These are phyloP conservation scores for Drosophila crucigera DNA, from an alignment of 2,888 invertebrate species.

Conservation along the genomic window DNA sequence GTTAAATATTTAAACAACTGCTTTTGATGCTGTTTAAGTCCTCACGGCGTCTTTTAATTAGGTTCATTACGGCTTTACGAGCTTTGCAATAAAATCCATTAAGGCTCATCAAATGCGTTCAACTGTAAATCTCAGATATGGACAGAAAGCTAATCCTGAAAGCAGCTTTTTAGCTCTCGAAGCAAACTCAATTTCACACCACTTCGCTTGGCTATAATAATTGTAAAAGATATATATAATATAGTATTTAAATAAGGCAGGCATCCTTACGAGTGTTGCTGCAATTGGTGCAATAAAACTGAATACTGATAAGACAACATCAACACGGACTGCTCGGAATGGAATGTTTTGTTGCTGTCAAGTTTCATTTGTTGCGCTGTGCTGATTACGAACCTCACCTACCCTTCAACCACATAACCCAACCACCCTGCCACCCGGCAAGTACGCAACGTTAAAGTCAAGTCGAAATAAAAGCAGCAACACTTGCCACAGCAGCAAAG, in stretches of 20 bases:
- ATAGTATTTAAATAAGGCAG: background rate
- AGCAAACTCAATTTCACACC: slow-evolving; percentile 33
- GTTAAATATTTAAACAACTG: slow-evolving; percentile 31
- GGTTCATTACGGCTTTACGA: slow-evolving; percentile 36
- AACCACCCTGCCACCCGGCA: background rate
- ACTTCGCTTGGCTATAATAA: slow-evolving; percentile 8
- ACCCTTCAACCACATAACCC: slow-evolving; percentile 12
- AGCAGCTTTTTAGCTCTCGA: slow-evolving; percentile 13
- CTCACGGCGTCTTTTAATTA: slow-evolving; percentile 39
- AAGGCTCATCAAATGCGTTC: slow-evolving; percentile 62
- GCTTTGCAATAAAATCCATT: slow-evolving; percentile 44
- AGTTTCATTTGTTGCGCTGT: slow-evolving; percentile 62
- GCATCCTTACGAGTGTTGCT: background rate
- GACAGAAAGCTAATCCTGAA: slow-evolving; percentile 34
- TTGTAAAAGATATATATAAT: background rate
- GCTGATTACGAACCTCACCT: slow-evolving; percentile 41
- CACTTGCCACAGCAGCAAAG: slow-evolving; percentile 48
- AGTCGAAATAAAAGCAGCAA: slow-evolving; percentile 52
- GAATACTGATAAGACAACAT: slow-evolving; percentile 28
- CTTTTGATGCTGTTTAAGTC: slow-evolving; percentile 30
- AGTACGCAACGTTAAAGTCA: slow-evolving; percentile 57
- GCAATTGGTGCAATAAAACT: slow-evolving; percentile 61
- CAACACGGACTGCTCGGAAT: slow-evolving; percentile 31
- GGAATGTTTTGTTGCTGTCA: slow-evolving; percentile 56
- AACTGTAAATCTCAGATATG: slow-evolving; percentile 55